A percentile compares a stretch with the other conserved stretches of the same genome.
phyloP scores from a whole-genome alignment of 2,888 invertebrate genomes.

The Cheilosia scutellata region DNA sequence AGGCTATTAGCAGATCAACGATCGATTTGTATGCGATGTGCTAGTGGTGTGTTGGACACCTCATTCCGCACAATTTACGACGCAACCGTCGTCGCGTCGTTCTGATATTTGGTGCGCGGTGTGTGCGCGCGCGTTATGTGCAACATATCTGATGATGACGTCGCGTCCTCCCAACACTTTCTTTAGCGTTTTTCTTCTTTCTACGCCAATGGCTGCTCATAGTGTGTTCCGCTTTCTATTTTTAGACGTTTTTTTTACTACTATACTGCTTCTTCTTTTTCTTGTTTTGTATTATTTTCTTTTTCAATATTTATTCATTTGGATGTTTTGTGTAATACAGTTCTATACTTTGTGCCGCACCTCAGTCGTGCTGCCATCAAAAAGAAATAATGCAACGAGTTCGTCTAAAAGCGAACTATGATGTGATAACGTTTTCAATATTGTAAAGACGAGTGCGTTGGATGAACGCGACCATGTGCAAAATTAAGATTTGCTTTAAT shows the following conservation, averaged over 20 bases:
- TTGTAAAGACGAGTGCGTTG: background rate
- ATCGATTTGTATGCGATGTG: constrained; percentile 60
- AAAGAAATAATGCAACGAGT: constrained; percentile 35
- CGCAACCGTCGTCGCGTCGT: background rate
- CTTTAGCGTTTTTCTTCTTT: constrained; percentile 49
- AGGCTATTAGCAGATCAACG: constrained; percentile 70
- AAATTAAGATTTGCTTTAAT: constrained; percentile 35
- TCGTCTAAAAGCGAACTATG: constrained; percentile 53
- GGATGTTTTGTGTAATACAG: constrained; percentile 40
- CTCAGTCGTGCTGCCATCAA: background rate
- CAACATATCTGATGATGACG: constrained; percentile 68
- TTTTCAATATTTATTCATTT: constrained; percentile 27
- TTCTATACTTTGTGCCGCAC: constrained; percentile 21
- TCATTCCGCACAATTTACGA: constrained; percentile 34
- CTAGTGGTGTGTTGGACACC: constrained; percentile 23
- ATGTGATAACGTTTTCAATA: constrained; percentile 37
- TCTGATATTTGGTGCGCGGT: background rate
- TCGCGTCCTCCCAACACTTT: constrained; percentile 61
- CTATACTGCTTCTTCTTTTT: constrained; percentile 12
- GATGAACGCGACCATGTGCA: constrained; percentile 57
- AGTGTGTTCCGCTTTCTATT: constrained; percentile 75
- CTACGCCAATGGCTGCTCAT: constrained; percentile 64
- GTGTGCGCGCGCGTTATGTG: constrained; percentile 15
- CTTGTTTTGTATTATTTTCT: constrained; percentile 14
- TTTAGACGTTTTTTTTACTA: constrained; percentile 51